Evolutionary conservation across 53 echinoderm and acorn worm species (phyloP).

Genomic region (Actinopyga echinites): DNA sequence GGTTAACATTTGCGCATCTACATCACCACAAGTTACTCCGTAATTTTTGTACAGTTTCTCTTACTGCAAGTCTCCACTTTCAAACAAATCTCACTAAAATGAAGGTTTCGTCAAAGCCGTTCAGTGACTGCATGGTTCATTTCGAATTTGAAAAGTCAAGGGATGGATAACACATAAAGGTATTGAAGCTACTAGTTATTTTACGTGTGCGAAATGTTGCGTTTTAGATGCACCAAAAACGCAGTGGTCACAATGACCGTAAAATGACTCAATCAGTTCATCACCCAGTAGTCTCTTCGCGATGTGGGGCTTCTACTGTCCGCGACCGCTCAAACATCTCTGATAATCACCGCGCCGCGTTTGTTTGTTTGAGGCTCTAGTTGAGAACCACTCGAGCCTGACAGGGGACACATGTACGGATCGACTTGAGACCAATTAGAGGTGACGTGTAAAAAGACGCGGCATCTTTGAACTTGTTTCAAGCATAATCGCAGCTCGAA

Average conservation of each 20-base stretch:
- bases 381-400: constrained; percentile 1
- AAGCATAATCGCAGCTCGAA: neutral
- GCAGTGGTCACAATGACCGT: constrained; percentile 17
- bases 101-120: too few species aligned
- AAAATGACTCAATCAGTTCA: constrained; percentile 8
- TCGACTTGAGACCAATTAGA: neutral
- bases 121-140: too few species aligned
- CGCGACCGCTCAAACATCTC: neutral
- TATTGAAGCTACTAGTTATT: too few species aligned
- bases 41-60: too few species aligned
- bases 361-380: constrained; percentile 22
- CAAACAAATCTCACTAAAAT: too few species aligned
- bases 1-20: too few species aligned
- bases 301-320: too few species aligned
- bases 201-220: neutral
- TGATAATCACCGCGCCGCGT: neutral
- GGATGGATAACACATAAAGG: too few species aligned
- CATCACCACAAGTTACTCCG: too few species aligned
- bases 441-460: constrained; percentile 10
- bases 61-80: too few species aligned
- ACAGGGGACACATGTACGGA: constrained; percentile 8
- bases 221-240: neutral
- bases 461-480: constrained; percentile 9
- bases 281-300: neutral
- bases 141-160: too few species aligned